phyloP scores from a whole-genome alignment of 2,888 invertebrate species.

The Thymelicus sylvestris region DNA sequence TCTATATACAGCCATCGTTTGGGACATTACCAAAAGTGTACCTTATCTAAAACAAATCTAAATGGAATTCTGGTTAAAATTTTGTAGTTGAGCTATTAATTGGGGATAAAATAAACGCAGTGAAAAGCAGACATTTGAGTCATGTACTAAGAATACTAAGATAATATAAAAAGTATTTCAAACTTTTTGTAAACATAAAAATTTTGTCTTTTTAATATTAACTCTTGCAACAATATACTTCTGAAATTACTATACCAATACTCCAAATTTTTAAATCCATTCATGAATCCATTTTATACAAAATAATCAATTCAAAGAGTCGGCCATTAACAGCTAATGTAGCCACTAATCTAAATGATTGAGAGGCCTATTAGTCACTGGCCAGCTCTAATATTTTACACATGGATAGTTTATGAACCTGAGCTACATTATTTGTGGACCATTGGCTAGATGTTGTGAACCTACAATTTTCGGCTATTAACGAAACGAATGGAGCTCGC shows the following conservation, averaged over 20 bases:
- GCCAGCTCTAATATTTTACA: slow-evolving; percentile 28
- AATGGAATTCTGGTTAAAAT: too few relatives aligned
- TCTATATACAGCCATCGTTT: too few relatives aligned
- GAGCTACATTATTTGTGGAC: slow-evolving; percentile 9
- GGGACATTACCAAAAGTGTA: too few relatives aligned
- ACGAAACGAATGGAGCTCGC: slow-evolving; percentile 8
- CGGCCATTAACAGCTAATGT: slow-evolving; percentile 31
- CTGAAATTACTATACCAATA: background rate
- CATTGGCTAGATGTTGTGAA: background rate
- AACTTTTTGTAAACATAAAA: too few relatives aligned
- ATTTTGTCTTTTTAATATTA: too few relatives aligned
- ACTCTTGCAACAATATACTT: too few relatives aligned
- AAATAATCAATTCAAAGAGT: slow-evolving; percentile 26
- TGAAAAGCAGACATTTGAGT: too few relatives aligned
- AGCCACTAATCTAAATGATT: slow-evolving; percentile 36
- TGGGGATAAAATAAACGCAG: too few relatives aligned
- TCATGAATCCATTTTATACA: background rate
- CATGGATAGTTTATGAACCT: slow-evolving; percentile 29
- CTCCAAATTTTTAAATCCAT: background rate
- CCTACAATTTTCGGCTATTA: slow-evolving; percentile 17
- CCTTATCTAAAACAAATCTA: too few relatives aligned
- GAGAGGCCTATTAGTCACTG: slow-evolving; percentile 28
- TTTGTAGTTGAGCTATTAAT: too few relatives aligned
- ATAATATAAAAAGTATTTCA: too few relatives aligned
- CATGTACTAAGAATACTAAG: too few relatives aligned